These are phyloP conservation scores for Epinotia nisella DNA, from an alignment of 2,888 invertebrate species.

Conservation along the genomic window DNA sequence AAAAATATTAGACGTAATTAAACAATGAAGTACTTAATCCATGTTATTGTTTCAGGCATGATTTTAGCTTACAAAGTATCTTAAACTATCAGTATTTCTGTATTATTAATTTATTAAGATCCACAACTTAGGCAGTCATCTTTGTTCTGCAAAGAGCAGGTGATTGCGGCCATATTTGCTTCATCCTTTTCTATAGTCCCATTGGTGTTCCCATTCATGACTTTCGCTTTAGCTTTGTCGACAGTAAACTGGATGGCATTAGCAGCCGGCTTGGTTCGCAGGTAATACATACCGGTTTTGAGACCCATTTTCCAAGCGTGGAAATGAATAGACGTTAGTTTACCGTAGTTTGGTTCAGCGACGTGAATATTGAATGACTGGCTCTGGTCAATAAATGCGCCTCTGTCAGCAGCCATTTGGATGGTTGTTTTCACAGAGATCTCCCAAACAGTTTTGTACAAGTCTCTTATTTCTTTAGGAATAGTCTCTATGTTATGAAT, in stretches of 20 bases:
- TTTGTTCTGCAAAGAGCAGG: conserved; percentile 94
- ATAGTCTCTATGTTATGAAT: conserved; percentile 94
- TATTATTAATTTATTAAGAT: conserved; percentile 86
- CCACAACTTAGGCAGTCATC: conserved; percentile 95
- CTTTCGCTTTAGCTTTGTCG: conserved; percentile 87
- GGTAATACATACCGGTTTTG: conserved; percentile 99
- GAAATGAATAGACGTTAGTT: conserved; percentile 99
- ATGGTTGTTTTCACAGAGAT: conserved; percentile 96
- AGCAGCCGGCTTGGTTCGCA: conserved; percentile 97
- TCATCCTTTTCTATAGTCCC: conserved; percentile 68
- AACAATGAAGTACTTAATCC: background rate
- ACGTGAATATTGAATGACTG: conserved; percentile 99
- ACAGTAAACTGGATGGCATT: conserved; percentile 99
- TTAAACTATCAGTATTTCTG: conserved; percentile 8
- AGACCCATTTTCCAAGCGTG: conserved; percentile 98
- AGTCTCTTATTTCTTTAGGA: conserved; percentile 92
- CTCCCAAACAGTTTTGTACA: conserved; percentile 99
- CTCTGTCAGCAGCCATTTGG: conserved; percentile 98
- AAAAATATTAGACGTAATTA: conserved; percentile 17
- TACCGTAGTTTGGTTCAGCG: conserved; percentile 96
- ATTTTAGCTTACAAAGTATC: conserved; percentile 23
- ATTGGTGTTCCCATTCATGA: conserved; percentile 54
- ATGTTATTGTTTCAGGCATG: conserved; percentile 18
- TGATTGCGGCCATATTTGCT: conserved; percentile 89
- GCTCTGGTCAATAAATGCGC: conserved; percentile 99